Percentiles rank a stretch among this genome's conserved stretches.
Evolutionary conservation across 2,113 vertebrate genomes (phyloP).

Genomic region (Periophthalmus modestus): DNA sequence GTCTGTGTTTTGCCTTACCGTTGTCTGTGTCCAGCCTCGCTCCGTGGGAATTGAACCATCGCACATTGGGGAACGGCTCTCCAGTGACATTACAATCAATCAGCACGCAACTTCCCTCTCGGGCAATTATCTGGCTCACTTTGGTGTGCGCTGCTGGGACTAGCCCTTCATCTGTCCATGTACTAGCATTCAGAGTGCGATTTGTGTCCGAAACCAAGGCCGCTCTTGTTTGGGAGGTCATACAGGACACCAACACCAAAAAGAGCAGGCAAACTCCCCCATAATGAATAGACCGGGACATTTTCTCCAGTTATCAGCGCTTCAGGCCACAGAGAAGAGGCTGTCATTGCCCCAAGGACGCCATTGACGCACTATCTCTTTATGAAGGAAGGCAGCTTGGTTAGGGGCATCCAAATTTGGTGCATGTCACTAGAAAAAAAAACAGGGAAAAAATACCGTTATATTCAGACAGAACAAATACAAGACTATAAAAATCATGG

Average conservation of each 20-base stretch:
- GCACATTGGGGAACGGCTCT: slow-evolving; percentile 83
- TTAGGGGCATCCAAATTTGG: slow-evolving; percentile 22
- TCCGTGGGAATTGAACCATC: slow-evolving; percentile 94
- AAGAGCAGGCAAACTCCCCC: slow-evolving; percentile 23
- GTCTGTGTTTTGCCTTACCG: slow-evolving; percentile 48
- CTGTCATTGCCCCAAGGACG: slow-evolving; percentile 60
- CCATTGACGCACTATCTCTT: slow-evolving; percentile 70
- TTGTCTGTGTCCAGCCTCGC: slow-evolving; percentile 78
- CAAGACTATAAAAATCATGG: not conserved
- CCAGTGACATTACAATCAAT: slow-evolving; percentile 93
- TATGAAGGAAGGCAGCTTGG: slow-evolving; percentile 31
- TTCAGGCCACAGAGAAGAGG: slow-evolving; percentile 24
- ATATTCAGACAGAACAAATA: slow-evolving; percentile 1
- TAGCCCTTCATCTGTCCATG: slow-evolving; percentile 59
- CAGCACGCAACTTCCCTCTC: slow-evolving; percentile 89
- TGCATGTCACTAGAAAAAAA: slow-evolving; percentile 61
- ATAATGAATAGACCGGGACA: slow-evolving; percentile 43
- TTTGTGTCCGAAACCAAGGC: slow-evolving; percentile 59
- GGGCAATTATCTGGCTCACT: slow-evolving; percentile 89
- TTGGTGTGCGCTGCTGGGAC: slow-evolving; percentile 78
- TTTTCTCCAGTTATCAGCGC: slow-evolving; percentile 60
- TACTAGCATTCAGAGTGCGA: slow-evolving; percentile 68
- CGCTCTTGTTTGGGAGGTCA: slow-evolving; percentile 53
- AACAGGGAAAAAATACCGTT: slow-evolving; percentile 9
- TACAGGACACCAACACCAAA: slow-evolving; percentile 46